Percentiles rank a stretch among this genome's conserved stretches.
phyloP scores from a whole-genome alignment of 2,888 invertebrate species.

The Tenthredo livida region DNA sequence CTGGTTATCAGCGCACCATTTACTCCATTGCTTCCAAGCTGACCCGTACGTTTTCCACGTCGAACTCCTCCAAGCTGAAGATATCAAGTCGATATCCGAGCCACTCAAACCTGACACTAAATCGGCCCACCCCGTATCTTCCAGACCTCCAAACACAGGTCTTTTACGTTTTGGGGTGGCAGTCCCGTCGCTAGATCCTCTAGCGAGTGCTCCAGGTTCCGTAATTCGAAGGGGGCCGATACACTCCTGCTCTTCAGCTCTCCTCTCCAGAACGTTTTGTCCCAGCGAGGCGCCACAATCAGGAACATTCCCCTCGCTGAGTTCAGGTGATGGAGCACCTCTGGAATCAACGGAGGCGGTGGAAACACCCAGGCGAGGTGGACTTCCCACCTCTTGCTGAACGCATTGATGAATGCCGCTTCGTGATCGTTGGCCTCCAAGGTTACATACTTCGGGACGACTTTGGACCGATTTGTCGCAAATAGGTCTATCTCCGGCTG shows the following conservation, averaged over 20 bases:
- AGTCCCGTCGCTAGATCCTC: conserved; percentile 71
- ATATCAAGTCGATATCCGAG: not conserved
- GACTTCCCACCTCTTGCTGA: conserved; percentile 63
- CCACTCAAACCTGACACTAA: conserved; percentile 1
- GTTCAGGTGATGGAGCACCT: conserved; percentile 61
- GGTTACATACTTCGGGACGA: conserved; percentile 34
- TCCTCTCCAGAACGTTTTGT: conserved; percentile 62
- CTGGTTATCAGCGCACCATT: no score
- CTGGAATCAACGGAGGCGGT: conserved; percentile 64
- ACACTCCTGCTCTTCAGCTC: conserved; percentile 68
- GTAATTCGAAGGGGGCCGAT: conserved; percentile 69
- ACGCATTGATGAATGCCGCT: conserved; percentile 61
- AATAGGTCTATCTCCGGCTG: conserved; percentile 41
- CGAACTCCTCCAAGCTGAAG: conserved; percentile 20
- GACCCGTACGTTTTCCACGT: no score
- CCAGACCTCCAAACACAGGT: conserved; percentile 62
- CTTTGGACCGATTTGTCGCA: conserved; percentile 28
- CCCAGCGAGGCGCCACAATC: conserved; percentile 65
- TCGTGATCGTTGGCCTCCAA: conserved; percentile 41
- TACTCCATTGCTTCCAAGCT: no score
- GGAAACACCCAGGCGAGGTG: conserved; percentile 67
- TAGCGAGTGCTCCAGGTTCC: conserved; percentile 61
- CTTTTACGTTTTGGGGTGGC: conserved; percentile 74
- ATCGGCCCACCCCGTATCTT: conserved; percentile 50
- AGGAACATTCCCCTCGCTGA: conserved; percentile 61